A percentile compares a stretch with the other conserved stretches of the same genome.
Evolutionary conservation across 2,797 vertebrate species (phyloP).

Genomic region (Sardinella longiceps): DNA sequence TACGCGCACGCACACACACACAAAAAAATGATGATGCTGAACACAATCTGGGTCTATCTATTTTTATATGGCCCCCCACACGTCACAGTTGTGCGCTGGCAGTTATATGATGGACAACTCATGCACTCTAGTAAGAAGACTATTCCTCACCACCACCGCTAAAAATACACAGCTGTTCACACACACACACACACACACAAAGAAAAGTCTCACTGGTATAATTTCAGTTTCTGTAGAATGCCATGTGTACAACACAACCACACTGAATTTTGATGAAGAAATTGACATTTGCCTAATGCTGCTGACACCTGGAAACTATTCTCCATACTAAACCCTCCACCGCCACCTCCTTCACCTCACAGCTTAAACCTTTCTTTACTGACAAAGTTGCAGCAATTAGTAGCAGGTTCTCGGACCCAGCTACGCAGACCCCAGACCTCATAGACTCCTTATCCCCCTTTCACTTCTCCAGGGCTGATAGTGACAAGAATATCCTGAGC

Average conservation of each 20-base stretch:
- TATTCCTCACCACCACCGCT: neutral
- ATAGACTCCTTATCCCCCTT: no score
- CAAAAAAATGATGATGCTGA: neutral
- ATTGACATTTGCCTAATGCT: no score
- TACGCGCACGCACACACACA: neutral
- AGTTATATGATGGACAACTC: slow-evolving; percentile 11
- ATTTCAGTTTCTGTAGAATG: neutral
- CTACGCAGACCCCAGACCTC: no score
- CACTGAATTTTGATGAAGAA: slow-evolving; percentile 23
- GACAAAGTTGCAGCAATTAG: no score
- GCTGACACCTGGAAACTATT: no score
- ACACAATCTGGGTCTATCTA: slow-evolving; percentile 36
- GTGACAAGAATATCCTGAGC: no score
- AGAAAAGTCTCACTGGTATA: slow-evolving; percentile 34
- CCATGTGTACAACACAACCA: slow-evolving; percentile 37
- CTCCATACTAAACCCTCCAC: no score
- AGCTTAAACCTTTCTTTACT: no score
- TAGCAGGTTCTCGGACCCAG: no score
- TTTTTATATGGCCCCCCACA: slow-evolving; percentile 60
- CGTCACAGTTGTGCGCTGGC: slow-evolving; percentile 65
- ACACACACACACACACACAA: slow-evolving; percentile 56
- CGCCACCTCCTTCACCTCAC: no score
- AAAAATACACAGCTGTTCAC: neutral
- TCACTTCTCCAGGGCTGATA: no score
- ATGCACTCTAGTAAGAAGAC: neutral